phyloP scores from a whole-genome alignment of 1,140 invertebrate species.

The Patella vulgata region DNA sequence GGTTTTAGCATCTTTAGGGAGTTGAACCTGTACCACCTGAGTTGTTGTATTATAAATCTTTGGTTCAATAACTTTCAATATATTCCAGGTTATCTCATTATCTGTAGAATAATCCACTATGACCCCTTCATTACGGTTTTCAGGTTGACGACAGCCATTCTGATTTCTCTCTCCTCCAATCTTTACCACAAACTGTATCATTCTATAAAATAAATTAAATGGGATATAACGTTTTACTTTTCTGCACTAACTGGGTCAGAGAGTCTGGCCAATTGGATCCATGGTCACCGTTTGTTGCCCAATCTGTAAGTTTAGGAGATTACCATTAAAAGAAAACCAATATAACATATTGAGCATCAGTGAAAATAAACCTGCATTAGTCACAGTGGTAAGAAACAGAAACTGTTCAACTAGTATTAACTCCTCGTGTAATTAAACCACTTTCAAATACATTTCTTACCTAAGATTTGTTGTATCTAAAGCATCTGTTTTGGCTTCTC shows the following conservation, averaged over 20 bases:
- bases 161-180: conserved; percentile 47
- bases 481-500: conserved; percentile 57
- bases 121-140: conserved; percentile 55
- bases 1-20: conserved; percentile 64
- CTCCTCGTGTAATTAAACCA: too few species aligned
- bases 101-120: conserved; percentile 63
- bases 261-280: too few species aligned
- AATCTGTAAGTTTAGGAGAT: too few species aligned
- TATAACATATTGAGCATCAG: too few species aligned
- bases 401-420: too few species aligned
- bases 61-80: conserved; percentile 61
- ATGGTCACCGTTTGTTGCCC: too few species aligned
- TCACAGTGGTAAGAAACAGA: too few species aligned
- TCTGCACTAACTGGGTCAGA: too few species aligned
- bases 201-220: conserved; percentile 38
- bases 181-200: conserved; percentile 59
- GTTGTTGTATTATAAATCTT: conserved; percentile 48
- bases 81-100: conserved; percentile 65
- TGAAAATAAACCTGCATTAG: too few species aligned
- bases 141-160: conserved; percentile 41
- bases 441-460: too few species aligned
- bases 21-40: conserved; percentile 52
- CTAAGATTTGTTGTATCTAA: conserved; percentile 55
- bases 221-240: neutral
- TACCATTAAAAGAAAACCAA: too few species aligned